phyloP scores from a whole-genome alignment of 2,888 invertebrate genomes.

The Noctua comes region DNA sequence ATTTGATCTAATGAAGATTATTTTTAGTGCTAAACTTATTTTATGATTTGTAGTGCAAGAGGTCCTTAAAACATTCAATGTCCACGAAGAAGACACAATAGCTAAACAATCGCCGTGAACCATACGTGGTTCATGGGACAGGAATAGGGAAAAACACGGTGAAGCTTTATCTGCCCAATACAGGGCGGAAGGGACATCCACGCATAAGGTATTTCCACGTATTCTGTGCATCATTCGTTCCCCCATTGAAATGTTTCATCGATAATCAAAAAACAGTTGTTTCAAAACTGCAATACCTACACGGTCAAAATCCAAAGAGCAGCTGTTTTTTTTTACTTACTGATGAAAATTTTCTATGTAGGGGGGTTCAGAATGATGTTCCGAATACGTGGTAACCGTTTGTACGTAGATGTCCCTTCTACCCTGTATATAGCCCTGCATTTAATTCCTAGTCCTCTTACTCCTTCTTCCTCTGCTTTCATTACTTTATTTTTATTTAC shows the following conservation, averaged over 20 bases:
- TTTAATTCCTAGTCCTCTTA: background rate
- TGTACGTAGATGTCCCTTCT: background rate
- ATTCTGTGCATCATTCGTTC: no score
- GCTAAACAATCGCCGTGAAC: background rate
- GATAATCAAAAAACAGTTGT: no score
- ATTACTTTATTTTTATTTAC: conserved; percentile 1
- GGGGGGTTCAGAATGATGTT: no score
- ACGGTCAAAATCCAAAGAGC: no score
- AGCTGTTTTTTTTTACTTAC: no score
- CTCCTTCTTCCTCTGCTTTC: background rate
- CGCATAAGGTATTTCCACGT: background rate
- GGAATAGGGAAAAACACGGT: conserved; percentile 4
- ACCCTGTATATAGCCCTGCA: no score
- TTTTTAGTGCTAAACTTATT: background rate
- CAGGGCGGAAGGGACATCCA: background rate
- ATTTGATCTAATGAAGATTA: background rate
- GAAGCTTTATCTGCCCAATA: conserved; percentile 10
- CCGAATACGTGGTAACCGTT: no score
- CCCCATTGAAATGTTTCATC: no score
- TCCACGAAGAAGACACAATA: background rate
- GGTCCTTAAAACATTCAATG: background rate
- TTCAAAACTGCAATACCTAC: no score
- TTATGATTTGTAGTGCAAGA: background rate
- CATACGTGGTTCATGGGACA: background rate
- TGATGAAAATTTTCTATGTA: no score